A percentile compares a stretch with the other conserved stretches of the same genome.
Evolutionary conservation across 2,797 vertebrate genomes (phyloP).

Genomic region (Monodelphis domestica): DNA sequence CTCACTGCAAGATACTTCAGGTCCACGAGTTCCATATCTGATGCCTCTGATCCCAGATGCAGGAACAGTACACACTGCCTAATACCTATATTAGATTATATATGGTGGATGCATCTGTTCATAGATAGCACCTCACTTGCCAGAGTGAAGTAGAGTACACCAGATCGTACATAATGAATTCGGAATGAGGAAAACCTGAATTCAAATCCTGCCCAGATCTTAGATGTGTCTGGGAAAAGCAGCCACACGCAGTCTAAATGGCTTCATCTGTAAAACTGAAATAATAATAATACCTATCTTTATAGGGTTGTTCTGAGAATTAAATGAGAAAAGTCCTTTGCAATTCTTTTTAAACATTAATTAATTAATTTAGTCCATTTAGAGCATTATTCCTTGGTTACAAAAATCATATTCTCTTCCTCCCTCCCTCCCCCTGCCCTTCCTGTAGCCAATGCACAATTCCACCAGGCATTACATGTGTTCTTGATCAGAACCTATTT

Average conservation of each 20-base stretch:
- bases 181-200: conserved; percentile 11
- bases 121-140: not conserved
- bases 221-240: conserved; percentile 47
- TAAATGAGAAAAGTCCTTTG: conserved; percentile 58
- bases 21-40: too few relatives aligned
- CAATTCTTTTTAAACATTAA: too few relatives aligned
- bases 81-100: not conserved
- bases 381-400: too few relatives aligned
- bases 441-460: too few relatives aligned
- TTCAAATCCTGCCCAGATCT: conserved; percentile 46
- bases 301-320: conserved; percentile 68
- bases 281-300: conserved; percentile 70
- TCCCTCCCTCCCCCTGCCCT: too few relatives aligned
- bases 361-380: too few relatives aligned
- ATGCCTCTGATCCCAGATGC: not conserved
- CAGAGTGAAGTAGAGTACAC: not conserved
- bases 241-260: conserved; percentile 71
- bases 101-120: not conserved
- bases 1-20: too few relatives aligned
- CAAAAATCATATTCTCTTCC: too few relatives aligned
- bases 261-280: conserved; percentile 67
- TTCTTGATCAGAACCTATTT: too few relatives aligned
- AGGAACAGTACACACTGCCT: not conserved
- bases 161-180: not conserved
- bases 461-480: too few relatives aligned